Percentiles rank a stretch among this genome's conserved stretches.
phyloP scores from a whole-genome alignment of 2,797 vertebrate species.

The Microcaecilia unicolor region DNA sequence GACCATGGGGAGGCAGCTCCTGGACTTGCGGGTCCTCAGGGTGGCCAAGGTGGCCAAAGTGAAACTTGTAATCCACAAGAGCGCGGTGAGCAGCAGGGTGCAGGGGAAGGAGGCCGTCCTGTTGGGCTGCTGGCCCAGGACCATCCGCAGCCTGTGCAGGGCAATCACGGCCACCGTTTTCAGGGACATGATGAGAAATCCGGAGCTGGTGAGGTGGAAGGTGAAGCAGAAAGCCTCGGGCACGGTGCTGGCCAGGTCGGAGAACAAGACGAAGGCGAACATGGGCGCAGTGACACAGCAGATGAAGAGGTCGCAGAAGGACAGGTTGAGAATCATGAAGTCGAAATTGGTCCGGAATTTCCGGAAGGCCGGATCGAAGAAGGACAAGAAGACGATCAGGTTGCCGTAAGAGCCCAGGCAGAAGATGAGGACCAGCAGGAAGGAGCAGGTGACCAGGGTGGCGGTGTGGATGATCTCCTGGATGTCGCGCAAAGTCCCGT shows the following conservation, averaged over 20 bases:
- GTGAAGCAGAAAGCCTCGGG: constrained; percentile 86
- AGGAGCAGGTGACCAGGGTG: constrained; percentile 77
- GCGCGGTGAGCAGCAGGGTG: constrained; percentile 74
- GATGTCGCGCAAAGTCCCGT: constrained; percentile 10
- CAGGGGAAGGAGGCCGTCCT: constrained; percentile 76
- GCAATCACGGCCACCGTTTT: constrained; percentile 92
- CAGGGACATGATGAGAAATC: constrained; percentile 94
- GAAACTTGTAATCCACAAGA: constrained; percentile 91
- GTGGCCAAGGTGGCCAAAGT: constrained; percentile 81
- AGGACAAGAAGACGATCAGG: constrained; percentile 88
- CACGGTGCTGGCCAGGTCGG: constrained; percentile 59
- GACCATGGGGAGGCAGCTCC: constrained; percentile 82
- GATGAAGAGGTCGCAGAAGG: constrained; percentile 92
- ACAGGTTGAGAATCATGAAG: constrained; percentile 94
- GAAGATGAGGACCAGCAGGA: constrained; percentile 80
- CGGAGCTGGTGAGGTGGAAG: constrained; percentile 86
- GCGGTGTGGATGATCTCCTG: constrained; percentile 68
- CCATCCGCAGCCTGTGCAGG: constrained; percentile 86
- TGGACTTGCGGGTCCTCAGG: constrained; percentile 65
- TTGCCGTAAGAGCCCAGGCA: constrained; percentile 92
- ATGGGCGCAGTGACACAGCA: constrained; percentile 87
- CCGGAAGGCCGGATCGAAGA: constrained; percentile 89
- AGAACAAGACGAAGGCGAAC: constrained; percentile 83
- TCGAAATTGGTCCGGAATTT: constrained; percentile 96
- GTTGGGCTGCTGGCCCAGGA: constrained; percentile 83